phyloP scores from a whole-genome alignment of 2,888 invertebrate species.

The Coelogynopora nodosa region DNA sequence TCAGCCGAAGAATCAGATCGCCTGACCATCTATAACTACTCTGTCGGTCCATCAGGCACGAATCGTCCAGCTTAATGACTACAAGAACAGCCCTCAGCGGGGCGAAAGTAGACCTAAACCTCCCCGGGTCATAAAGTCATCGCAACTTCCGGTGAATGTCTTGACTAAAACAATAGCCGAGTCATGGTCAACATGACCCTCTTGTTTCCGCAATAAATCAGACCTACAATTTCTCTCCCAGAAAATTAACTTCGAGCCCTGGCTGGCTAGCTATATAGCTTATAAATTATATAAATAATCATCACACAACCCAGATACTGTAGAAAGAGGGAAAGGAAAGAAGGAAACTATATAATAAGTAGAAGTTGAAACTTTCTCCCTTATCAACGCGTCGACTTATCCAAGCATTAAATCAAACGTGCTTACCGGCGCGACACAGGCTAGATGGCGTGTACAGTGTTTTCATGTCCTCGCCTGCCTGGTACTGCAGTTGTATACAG shows the following conservation, averaged over 20 bases:
- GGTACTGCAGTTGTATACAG: no score
- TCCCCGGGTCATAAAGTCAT: not conserved
- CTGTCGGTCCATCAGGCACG: not conserved
- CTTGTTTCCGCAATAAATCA: slow-evolving; percentile 24
- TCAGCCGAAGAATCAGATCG: not conserved
- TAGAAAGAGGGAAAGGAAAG: not conserved
- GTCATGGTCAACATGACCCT: not conserved
- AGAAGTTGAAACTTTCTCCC: not conserved
- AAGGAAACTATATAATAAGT: not conserved
- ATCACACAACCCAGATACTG: not conserved
- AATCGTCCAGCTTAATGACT: not conserved
- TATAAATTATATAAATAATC: not conserved
- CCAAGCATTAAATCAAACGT: slow-evolving; percentile 13
- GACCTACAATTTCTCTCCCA: no score
- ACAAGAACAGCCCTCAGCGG: not conserved
- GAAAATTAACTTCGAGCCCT: no score
- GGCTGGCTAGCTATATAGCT: not conserved
- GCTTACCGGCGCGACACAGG: not conserved
- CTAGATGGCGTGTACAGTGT: not conserved
- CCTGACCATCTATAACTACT: not conserved
- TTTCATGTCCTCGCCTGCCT: no score
- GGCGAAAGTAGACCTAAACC: not conserved
- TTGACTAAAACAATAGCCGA: not conserved
- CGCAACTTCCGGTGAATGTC: not conserved
- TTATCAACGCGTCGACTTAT: not conserved